These are phyloP conservation scores for Microtus richardsoni DNA, from an alignment of 2,113 vertebrate species.

Conservation along the genomic window DNA sequence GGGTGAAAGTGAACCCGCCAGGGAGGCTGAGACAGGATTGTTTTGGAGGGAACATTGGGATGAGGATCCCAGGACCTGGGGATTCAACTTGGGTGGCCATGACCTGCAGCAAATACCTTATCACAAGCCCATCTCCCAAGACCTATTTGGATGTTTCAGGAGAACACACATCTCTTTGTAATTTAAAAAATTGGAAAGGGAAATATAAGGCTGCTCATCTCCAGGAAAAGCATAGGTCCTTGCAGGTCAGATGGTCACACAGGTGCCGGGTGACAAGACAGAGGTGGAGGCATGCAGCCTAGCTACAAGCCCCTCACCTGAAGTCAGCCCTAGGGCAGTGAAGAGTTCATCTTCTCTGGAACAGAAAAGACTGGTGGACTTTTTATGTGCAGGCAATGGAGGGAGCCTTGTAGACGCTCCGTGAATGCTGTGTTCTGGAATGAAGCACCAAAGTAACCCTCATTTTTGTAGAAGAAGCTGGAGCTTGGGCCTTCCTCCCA, in stretches of 20 bases:
- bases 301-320: neutral
- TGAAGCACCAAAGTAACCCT: neutral
- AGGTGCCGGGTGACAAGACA: neutral
- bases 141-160: neutral
- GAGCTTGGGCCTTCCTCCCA: neutral
- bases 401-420: too few relatives aligned
- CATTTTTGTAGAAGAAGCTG: neutral
- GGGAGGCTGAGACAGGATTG: neutral
- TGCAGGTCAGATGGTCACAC: neutral
- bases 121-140: neutral
- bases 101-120: neutral
- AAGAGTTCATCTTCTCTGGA: neutral
- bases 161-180: neutral
- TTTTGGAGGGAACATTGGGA: neutral
- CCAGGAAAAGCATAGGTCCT: neutral
- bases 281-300: neutral
- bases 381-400: neutral
- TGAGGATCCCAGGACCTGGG: neutral
- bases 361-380: neutral
- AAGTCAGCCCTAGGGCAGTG: neutral
- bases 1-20: neutral
- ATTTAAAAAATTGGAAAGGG: neutral
- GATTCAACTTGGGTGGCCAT: neutral
- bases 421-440: neutral
- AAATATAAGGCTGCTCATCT: neutral